Conservation (phyloP, 30 jellyfish, hydroid and myxozoan species). For the Hydractinia echinata region DNA sequence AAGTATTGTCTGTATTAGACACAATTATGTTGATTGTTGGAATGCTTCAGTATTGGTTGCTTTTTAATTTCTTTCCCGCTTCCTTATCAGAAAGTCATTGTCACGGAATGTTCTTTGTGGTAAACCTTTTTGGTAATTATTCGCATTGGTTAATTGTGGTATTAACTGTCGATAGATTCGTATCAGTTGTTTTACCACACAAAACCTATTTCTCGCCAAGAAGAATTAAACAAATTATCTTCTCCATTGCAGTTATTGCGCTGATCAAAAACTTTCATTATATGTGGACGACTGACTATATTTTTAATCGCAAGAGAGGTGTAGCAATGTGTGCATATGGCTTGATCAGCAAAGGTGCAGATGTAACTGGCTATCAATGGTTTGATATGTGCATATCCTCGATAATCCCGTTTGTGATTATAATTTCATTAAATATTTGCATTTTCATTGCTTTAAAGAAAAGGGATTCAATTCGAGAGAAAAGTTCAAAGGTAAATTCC, state of each 20-base stretch:
- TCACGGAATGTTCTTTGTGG: slow-evolving; percentile 20
- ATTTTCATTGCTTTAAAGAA: background rate
- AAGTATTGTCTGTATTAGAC: slow-evolving; percentile 3
- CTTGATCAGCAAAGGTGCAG: background rate
- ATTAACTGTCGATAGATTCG: slow-evolving; percentile 4
- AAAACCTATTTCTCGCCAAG: background rate
- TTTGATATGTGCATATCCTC: slow-evolving; percentile 8
- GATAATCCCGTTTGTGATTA: background rate
- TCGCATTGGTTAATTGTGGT: slow-evolving; percentile 17
- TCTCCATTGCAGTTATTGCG: background rate
- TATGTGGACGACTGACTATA: slow-evolving; percentile 14
- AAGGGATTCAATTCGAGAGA: background rate
- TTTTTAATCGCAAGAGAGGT: background rate
- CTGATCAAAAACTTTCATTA: slow-evolving; percentile 19
- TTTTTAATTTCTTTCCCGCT: slow-evolving; percentile 15
- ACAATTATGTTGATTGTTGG: slow-evolving; percentile 18
- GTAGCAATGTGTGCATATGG: slow-evolving; percentile 16
- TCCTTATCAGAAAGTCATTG: slow-evolving; percentile 9
- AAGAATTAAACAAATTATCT: background rate
- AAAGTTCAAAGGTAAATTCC: too few species aligned
- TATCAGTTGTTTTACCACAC: background rate
- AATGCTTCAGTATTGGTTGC: slow-evolving; percentile 17
- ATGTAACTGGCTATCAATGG: slow-evolving; percentile 12
- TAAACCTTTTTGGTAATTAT: slow-evolving; percentile 17
- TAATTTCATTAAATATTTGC: slow-evolving; percentile 2